Evolutionary conservation across 2,888 invertebrate species (phyloP), one percentile per base, ranked within the genome.

Genomic region (Gisinianus flammeolus): DNA sequence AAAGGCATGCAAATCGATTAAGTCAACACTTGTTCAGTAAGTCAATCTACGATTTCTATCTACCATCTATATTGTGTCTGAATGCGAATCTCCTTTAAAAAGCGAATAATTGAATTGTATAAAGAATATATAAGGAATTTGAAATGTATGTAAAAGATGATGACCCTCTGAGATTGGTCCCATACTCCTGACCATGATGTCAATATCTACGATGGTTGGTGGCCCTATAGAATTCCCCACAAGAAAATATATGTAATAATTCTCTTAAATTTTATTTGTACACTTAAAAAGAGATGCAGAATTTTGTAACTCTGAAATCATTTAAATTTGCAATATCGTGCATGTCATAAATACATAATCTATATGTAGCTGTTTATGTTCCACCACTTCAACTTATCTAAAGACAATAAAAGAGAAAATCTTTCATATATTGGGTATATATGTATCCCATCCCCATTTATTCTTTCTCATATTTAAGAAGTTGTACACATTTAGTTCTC

Each of bases 161-260:
- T 58, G 54, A 71, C 71, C 71, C 88, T 94, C 94, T 8, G 93
- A 94, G 83, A 94, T 92, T 68, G 94, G 94, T 33, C 94, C 94
- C 93, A 94, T 94, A 85, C 93, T 94, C 82, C 94, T 90, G 28
- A 94, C 93, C 90, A 93, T 92, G 79, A 94, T 92, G 87, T 94
- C 93, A 64, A 94, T 93, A 86, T 93, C 92, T 31, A 94, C 91
- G 22, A 91, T 89, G 6, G 93, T 92, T 2, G 94, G 93, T 10
- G 91, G 90, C 54, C 93, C 92, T 91, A 83, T 22, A 86, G 86
- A 79, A 80, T 76, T 79, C 69, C 69, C 26, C n/a, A 4, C 19
- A 4, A 54, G 19, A 54, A 3, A n/a, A n/a, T 5, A 54, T n/a
- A 54, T 54, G n/a, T 10, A 44, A 44, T 44, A 44, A 10, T 44